A percentile compares a stretch with the other conserved stretches of the same genome.
These are phyloP conservation scores for Lepisosteus osseus DNA, from an alignment of 2,113 vertebrate genomes.

Conservation along the genomic window DNA sequence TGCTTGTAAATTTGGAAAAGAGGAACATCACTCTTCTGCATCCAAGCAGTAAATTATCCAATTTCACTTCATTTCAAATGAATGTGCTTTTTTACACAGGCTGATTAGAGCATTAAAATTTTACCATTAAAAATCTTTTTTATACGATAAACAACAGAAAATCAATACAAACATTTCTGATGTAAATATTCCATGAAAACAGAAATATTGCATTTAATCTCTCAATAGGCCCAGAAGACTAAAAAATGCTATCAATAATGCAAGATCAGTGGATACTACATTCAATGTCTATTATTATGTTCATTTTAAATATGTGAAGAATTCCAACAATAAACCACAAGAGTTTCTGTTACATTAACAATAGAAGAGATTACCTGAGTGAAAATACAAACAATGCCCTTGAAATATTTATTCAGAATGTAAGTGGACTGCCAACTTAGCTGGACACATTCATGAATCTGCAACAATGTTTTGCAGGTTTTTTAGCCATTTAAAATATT, in stretches of 20 bases:
- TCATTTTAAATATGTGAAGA: constrained; percentile 41
- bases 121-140: constrained; percentile 35
- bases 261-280: constrained; percentile 38
- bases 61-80: constrained; percentile 67
- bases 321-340: constrained; percentile 27
- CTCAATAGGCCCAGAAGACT: constrained; percentile 42
- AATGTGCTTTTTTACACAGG: constrained; percentile 43
- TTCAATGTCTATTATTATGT: constrained; percentile 43
- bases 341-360: constrained; percentile 36
- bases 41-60: constrained; percentile 74
- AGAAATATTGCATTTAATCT: constrained; percentile 51
- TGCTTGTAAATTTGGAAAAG: constrained; percentile 72
- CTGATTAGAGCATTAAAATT: constrained; percentile 45
- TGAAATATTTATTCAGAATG: constrained; percentile 43
- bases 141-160: constrained; percentile 33
- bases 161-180: constrained; percentile 45
- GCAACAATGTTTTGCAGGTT: constrained; percentile 27
- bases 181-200: constrained; percentile 52
- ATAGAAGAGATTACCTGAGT: constrained; percentile 37
- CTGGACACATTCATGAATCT: constrained; percentile 31
- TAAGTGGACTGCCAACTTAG: constrained; percentile 21
- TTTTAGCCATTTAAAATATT: not conserved
- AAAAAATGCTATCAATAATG: constrained; percentile 48
- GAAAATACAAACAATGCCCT: constrained; percentile 34
- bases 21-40: constrained; percentile 67